Evolutionary conservation across 2,888 invertebrate genomes (phyloP).

Genomic region (Drosophila lutescens): DNA sequence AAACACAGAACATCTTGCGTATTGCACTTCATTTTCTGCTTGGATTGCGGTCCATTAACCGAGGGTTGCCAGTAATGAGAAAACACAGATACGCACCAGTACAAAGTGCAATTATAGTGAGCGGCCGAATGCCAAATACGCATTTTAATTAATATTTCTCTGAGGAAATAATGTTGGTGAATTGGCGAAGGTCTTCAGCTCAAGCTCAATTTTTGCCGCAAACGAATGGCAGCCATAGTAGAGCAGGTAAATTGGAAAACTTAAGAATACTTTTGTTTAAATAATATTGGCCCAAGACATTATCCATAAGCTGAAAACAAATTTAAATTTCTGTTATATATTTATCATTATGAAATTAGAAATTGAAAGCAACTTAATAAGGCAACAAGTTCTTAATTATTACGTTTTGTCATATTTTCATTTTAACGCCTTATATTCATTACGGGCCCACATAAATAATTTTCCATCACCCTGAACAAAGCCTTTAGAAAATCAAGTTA

Average conservation of each 20-base stretch:
- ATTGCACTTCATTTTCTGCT: slow-evolving; percentile 64
- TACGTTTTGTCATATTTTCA: too few relatives aligned
- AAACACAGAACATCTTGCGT: slow-evolving; percentile 39
- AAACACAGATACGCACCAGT: slow-evolving; percentile 37
- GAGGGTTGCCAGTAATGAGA: slow-evolving; percentile 10
- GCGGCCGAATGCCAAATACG: slow-evolving; percentile 7
- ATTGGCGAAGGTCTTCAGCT: neutral
- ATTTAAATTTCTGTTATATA: too few relatives aligned
- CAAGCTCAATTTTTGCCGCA: neutral
- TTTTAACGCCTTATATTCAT: too few relatives aligned
- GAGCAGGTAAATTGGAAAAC: too few relatives aligned
- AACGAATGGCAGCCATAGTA: neutral
- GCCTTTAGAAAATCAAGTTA: neutral
- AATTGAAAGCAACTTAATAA: too few relatives aligned
- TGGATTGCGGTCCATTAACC: slow-evolving; percentile 48
- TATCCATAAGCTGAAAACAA: too few relatives aligned
- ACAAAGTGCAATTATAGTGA: slow-evolving; percentile 46
- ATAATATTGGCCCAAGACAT: too few relatives aligned
- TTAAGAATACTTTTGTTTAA: too few relatives aligned
- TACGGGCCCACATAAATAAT: neutral
- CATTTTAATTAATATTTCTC: slow-evolving; percentile 25
- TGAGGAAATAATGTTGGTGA: neutral
- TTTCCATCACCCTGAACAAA: neutral
- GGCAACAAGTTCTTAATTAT: too few relatives aligned
- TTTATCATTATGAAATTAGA: too few relatives aligned